Evolutionary conservation across 2,113 vertebrate genomes (phyloP).

Genomic region (Sinocyclocheilus maitianheensis): DNA sequence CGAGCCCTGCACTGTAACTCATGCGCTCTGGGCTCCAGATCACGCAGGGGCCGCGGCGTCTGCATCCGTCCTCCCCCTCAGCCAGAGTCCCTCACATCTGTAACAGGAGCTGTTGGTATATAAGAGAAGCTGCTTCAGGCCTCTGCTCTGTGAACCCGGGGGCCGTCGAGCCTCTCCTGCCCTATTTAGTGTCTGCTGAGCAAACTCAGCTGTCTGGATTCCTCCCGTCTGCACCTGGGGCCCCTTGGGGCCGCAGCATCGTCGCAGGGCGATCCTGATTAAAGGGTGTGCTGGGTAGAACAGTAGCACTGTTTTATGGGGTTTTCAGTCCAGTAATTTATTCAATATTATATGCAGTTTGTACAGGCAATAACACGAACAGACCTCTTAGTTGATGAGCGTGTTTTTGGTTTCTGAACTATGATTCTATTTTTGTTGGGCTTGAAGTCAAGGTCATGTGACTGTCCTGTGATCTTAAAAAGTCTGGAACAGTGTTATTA

Average conservation of each 20-base stretch:
- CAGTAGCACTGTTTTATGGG: not conserved
- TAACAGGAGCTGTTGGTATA: constrained; percentile 73
- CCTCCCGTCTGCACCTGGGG: constrained; percentile 57
- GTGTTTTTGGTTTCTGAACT: too few relatives aligned
- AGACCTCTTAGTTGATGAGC: too few relatives aligned
- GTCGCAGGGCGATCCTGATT: not conserved
- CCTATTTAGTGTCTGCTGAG: constrained; percentile 58
- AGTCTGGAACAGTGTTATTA: too few relatives aligned
- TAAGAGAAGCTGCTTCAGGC: constrained; percentile 76
- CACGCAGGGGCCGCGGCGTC: too few relatives aligned
- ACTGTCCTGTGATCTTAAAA: too few relatives aligned
- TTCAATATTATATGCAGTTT: not conserved
- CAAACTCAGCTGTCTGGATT: constrained; percentile 63
- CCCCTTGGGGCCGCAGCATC: not conserved
- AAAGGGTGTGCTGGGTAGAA: not conserved
- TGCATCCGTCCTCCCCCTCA: not conserved
- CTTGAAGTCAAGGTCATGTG: too few relatives aligned
- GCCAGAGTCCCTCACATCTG: constrained; percentile 68
- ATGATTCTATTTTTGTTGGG: too few relatives aligned
- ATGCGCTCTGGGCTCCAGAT: too few relatives aligned
- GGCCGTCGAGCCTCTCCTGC: constrained; percentile 20
- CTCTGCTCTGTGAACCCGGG: constrained; percentile 60
- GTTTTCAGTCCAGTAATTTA: not conserved
- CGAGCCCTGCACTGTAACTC: too few relatives aligned
- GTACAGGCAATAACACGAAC: not conserved